Conservation (phyloP, 1,140 invertebrate genomes). For the Zophobas morio region DNA sequence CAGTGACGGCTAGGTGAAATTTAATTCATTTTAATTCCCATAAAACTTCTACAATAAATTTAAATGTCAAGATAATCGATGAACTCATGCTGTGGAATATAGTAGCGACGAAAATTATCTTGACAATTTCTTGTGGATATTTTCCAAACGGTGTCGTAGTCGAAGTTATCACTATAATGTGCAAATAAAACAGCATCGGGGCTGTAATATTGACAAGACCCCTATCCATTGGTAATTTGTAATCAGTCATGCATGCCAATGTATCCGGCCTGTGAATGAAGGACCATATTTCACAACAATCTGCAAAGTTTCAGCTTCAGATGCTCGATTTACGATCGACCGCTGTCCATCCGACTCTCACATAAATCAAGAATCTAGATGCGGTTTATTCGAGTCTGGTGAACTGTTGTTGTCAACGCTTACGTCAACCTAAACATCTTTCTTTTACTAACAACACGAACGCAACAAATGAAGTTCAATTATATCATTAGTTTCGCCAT, state of each 20-base stretch:
- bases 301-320: constrained; percentile 62
- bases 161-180: too few species aligned
- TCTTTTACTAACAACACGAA: too few species aligned
- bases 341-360: constrained; percentile 53
- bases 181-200: too few species aligned
- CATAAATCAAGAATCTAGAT: constrained; percentile 50
- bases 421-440: background rate
- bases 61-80: background rate
- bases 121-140: too few species aligned
- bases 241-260: constrained; percentile 62
- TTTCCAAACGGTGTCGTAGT: too few species aligned
- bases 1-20: background rate
- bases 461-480: too few species aligned
- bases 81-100: too few species aligned
- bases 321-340: constrained; percentile 61
- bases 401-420: background rate
- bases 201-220: constrained; percentile 50
- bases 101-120: too few species aligned
- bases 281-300: constrained; percentile 64
- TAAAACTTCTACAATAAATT: constrained; percentile 13
- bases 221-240: constrained; percentile 61
- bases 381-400: constrained; percentile 24
- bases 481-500: too few species aligned
- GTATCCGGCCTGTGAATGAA: constrained; percentile 62
- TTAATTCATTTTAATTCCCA: background rate